Percentiles rank a stretch among this genome's conserved stretches.
Evolutionary conservation across 2,888 invertebrate genomes (phyloP).

Genomic region (Napeogenes inachia): DNA sequence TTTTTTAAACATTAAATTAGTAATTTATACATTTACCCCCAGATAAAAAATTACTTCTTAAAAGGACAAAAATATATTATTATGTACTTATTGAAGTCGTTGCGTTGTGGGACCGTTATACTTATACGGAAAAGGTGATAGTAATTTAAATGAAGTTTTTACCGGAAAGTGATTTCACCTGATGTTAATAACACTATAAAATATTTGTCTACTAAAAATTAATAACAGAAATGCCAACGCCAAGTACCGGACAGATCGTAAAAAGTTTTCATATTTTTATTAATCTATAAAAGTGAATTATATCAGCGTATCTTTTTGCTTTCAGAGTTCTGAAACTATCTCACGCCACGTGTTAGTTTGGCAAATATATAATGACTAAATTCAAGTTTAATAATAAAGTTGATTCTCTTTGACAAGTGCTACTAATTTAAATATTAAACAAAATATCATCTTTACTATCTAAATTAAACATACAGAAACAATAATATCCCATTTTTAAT

Average conservation of each 20-base stretch:
- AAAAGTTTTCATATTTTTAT: constrained; percentile 58
- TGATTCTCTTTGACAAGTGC: background rate
- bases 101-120: no score
- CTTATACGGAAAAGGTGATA: no score
- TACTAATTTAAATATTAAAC: constrained; percentile 9
- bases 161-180: constrained; percentile 13
- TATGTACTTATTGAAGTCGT: no score
- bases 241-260: constrained; percentile 51
- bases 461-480: no score
- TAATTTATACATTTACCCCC: no score
- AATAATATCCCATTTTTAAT: no score
- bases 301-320: constrained; percentile 34
- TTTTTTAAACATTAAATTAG: no score
- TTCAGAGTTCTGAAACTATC: constrained; percentile 22
- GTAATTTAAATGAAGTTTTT: background rate
- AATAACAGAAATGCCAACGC: constrained; percentile 47
- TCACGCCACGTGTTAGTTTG: constrained; percentile 4
- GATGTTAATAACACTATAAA: constrained; percentile 20
- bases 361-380: background rate
- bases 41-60: no score
- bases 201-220: constrained; percentile 40
- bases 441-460: no score
- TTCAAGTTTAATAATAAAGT: background rate
- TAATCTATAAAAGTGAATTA: constrained; percentile 53
- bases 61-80: no score